Percentiles rank a stretch among this genome's conserved stretches.
These are phyloP conservation scores for Strix uralensis DNA, from an alignment of 2,113 vertebrate species.

Conservation along the genomic window DNA sequence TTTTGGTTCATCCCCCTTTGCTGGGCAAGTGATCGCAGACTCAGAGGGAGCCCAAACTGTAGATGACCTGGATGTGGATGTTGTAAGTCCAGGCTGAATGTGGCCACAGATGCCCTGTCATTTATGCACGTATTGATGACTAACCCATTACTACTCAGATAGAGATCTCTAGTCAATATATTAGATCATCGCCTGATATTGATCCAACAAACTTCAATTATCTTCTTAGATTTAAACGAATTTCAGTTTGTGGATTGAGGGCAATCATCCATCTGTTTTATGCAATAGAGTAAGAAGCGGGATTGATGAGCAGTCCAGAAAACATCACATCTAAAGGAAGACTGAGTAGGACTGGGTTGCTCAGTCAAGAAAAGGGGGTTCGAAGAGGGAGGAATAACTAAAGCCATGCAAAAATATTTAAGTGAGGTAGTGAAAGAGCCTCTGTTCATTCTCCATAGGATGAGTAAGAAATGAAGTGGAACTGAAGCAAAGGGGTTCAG, in stretches of 20 bases:
- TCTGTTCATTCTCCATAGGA: not conserved
- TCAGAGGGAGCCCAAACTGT: not conserved
- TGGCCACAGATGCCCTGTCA: not conserved
- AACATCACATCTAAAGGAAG: not conserved
- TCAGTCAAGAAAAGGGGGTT: not conserved
- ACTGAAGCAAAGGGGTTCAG: not conserved
- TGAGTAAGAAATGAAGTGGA: not conserved
- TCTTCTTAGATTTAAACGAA: not conserved
- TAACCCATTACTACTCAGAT: not conserved
- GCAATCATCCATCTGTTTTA: not conserved
- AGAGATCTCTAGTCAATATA: slow-evolving; percentile 19
- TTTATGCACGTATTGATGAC: slow-evolving; percentile 37
- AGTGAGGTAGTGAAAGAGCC: not conserved
- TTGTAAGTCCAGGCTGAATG: not conserved
- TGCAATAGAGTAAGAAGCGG: not conserved
- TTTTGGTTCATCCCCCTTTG: not conserved
- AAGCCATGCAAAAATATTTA: not conserved
- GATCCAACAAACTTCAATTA: slow-evolving; percentile 45
- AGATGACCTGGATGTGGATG: not conserved
- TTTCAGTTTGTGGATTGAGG: slow-evolving; percentile 21
- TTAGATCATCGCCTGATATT: slow-evolving; percentile 44
- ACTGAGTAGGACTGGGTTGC: not conserved
- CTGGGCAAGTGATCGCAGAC: not conserved
- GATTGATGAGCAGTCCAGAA: not conserved
- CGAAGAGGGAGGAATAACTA: not conserved